phyloP scores from a whole-genome alignment of 2,888 invertebrate genomes.

The Caradrina clavipalpis region DNA sequence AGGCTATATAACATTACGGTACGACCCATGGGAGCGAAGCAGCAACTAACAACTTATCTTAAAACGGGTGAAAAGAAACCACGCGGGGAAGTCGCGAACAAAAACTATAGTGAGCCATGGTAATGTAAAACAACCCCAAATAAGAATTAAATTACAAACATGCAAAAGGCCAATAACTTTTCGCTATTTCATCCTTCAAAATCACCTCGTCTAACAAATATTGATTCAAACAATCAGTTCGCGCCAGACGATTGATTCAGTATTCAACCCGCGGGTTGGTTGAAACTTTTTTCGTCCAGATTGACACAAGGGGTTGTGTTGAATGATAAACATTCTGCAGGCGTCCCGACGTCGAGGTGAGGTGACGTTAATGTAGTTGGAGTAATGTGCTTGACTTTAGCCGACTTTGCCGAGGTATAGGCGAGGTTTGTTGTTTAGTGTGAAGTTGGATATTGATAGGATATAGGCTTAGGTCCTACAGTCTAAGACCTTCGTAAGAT shows the following conservation, averaged over 20 bases:
- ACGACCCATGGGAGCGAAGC: no score
- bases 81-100: no score
- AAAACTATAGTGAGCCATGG: no score
- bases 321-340: conserved; percentile 49
- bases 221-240: conserved; percentile 54
- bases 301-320: conserved; percentile 56
- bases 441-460: neutral
- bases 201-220: conserved; percentile 52
- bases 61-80: no score
- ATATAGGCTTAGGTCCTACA: no score
- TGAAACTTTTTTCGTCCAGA: conserved; percentile 58
- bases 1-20: no score
- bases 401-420: conserved; percentile 4
- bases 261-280: conserved; percentile 48
- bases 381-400: conserved; percentile 45
- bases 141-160: neutral
- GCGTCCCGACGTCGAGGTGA: conserved; percentile 8
- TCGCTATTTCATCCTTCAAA: neutral
- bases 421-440: neutral
- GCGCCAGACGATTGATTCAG: conserved; percentile 49
- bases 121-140: neutral
- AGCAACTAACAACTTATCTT: no score
- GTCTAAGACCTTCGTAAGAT: no score
- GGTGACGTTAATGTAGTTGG: conserved; percentile 20
- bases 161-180: neutral